phyloP scores from a whole-genome alignment of 2,888 invertebrate genomes.

The Eupelmus urozonus region DNA sequence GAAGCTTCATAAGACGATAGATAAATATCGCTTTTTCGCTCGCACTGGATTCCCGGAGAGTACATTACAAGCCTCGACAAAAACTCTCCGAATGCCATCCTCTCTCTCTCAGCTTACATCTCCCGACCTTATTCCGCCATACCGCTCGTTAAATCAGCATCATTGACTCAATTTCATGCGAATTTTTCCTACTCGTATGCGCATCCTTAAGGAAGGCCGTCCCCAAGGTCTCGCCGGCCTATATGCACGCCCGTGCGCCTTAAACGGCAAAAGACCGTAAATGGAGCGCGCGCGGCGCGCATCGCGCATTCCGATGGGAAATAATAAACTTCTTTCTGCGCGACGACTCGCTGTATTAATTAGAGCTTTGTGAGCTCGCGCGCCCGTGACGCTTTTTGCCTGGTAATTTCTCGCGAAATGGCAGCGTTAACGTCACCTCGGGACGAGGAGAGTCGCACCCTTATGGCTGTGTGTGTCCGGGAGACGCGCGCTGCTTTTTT shows the following conservation, averaged over 20 bases:
- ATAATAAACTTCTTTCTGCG: constrained; percentile 46
- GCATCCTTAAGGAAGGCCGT: constrained; percentile 34
- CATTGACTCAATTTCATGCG: constrained; percentile 48
- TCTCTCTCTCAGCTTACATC: no score
- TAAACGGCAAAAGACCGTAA: constrained; percentile 47
- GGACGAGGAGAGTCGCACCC: constrained; percentile 9
- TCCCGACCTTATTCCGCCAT: no score
- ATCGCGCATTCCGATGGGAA: constrained; percentile 44
- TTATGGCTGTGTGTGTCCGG: no score
- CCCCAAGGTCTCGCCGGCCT: constrained; percentile 1
- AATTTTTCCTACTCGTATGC: constrained; percentile 45
- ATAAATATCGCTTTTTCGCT: no score
- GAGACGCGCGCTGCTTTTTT: no score
- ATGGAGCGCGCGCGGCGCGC: background rate
- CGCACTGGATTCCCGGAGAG: no score
- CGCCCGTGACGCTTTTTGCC: background rate
- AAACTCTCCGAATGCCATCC: no score
- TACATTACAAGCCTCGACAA: no score
- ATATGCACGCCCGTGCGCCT: background rate
- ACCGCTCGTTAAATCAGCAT: constrained; percentile 37
- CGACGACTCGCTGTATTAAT: constrained; percentile 42
- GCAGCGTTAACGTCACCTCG: constrained; percentile 54
- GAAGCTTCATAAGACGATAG: no score
- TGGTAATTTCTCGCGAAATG: constrained; percentile 47
- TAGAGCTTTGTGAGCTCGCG: constrained; percentile 1